These are phyloP conservation scores for Myotis davidii DNA, from an alignment of 2,113 vertebrate species.

Conservation along the genomic window DNA sequence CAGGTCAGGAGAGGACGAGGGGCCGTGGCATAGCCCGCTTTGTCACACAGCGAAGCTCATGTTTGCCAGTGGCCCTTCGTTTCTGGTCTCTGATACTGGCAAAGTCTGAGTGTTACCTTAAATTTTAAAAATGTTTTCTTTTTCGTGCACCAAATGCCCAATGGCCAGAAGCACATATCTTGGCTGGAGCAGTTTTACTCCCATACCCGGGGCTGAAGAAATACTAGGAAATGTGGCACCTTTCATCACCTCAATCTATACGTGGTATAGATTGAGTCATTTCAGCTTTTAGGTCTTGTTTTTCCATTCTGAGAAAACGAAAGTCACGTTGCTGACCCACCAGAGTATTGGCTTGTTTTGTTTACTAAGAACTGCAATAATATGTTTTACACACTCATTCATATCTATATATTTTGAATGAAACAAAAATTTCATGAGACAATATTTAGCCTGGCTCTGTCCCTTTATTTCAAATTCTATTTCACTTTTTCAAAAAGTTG, in stretches of 20 bases:
- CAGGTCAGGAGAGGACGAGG: background rate
- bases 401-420: background rate
- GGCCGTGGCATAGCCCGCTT: accelerated
- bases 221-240: background rate
- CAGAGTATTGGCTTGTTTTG: background rate
- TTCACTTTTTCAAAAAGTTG: background rate
- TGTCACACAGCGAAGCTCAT: accelerated
- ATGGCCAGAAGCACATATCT: background rate
- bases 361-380: background rate
- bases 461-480: background rate
- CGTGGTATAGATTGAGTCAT: background rate
- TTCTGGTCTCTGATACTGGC: background rate
- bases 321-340: background rate
- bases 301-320: background rate
- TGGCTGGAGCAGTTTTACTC: background rate
- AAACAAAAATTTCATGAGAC: background rate
- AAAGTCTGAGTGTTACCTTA: background rate
- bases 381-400: background rate
- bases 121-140: background rate
- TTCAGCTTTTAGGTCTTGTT: background rate
- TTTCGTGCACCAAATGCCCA: background rate
- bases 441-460: background rate
- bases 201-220: accelerated
- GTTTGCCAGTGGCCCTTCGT: accelerated
- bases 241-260: background rate